Evolutionary conservation across 2,113 vertebrate genomes (phyloP).

Genomic region (Opisthocomus hoazin): DNA sequence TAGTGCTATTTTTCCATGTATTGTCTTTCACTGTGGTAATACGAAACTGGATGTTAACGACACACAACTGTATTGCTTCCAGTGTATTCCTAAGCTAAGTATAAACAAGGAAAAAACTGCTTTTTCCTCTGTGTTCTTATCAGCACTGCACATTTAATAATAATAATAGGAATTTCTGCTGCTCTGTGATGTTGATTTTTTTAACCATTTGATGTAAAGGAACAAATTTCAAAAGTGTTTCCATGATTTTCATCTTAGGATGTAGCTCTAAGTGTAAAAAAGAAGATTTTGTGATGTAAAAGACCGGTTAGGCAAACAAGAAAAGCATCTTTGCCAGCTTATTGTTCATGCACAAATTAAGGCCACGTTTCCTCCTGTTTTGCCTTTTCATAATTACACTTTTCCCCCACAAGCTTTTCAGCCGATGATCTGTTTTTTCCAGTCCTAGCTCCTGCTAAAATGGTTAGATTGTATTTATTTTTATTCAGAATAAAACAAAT

Average conservation of each 20-base stretch:
- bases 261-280: neutral
- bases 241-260: neutral
- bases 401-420: neutral
- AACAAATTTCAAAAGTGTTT: neutral
- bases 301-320: neutral
- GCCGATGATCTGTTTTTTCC: neutral
- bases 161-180: neutral
- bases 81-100: neutral
- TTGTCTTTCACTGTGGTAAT: neutral
- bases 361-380: neutral
- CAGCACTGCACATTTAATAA: neutral
- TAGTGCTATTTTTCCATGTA: neutral
- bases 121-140: neutral
- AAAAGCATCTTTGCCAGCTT: neutral
- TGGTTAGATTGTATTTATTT: neutral
- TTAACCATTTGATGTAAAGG: neutral
- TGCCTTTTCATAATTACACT: neutral
- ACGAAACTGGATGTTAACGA: neutral
- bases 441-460: neutral
- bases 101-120: neutral
- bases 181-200: neutral
- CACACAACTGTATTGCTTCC: neutral
- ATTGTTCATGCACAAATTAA: slow-evolving; percentile 8
- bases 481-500: neutral
- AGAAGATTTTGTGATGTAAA: neutral